These are phyloP conservation scores for Epirrita christyi DNA, from an alignment of 2,888 invertebrate genomes.

Conservation along the genomic window DNA sequence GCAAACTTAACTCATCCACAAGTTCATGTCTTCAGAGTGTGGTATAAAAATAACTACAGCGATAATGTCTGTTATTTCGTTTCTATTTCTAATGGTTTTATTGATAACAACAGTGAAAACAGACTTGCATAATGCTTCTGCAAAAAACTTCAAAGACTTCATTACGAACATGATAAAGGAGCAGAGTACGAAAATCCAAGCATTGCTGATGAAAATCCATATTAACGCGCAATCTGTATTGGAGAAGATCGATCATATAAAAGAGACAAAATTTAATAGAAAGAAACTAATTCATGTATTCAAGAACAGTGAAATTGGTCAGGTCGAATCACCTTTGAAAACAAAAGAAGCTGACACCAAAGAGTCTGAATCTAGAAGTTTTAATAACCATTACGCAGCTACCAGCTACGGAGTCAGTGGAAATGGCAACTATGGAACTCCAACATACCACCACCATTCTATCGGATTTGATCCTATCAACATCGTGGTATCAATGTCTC, in stretches of 20 bases:
- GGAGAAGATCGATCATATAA: conserved; percentile 63
- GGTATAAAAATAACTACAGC: conserved; percentile 49
- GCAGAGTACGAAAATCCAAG: conserved; percentile 70
- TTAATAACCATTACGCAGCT: conserved; percentile 59
- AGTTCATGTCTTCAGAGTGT: conserved; percentile 64
- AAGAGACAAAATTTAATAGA: conserved; percentile 44
- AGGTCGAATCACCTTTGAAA: conserved; percentile 65
- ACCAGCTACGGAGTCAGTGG: conserved; percentile 68
- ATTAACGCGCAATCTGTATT: conserved; percentile 69
- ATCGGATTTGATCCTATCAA: conserved; percentile 82
- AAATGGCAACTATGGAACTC: conserved; percentile 57
- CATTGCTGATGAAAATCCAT: conserved; percentile 68
- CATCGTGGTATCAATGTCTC: conserved; percentile 76
- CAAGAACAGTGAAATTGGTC: conserved; percentile 46
- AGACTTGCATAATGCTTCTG: conserved; percentile 53
- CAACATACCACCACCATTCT: conserved; percentile 77
- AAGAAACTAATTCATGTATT: conserved; percentile 18
- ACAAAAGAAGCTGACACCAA: conserved; percentile 42
- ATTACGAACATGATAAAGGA: conserved; percentile 69
- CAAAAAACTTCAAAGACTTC: conserved; percentile 65
- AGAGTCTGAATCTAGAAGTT: conserved; percentile 59
- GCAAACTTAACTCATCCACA: conserved; percentile 27
- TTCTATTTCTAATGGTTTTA: conserved; percentile 60
- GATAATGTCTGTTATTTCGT: conserved; percentile 67
- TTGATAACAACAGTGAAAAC: conserved; percentile 58